These are phyloP conservation scores for Lethocerus indicus DNA, from an alignment of 1,140 invertebrate genomes.

Conservation along the genomic window DNA sequence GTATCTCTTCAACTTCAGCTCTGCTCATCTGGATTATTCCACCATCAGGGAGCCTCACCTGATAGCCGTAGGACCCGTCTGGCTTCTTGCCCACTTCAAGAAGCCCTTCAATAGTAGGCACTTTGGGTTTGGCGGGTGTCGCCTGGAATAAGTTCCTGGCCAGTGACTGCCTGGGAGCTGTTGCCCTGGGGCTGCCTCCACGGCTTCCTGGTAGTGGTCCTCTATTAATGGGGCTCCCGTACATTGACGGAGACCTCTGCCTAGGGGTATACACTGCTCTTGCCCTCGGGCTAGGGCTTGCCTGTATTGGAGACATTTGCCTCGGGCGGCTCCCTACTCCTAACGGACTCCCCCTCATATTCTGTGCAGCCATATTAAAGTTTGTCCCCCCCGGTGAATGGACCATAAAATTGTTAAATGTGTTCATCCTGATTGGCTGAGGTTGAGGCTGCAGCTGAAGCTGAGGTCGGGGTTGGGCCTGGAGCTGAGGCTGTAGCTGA, in stretches of 20 bases:
- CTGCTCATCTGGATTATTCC: slow-evolving; percentile 5
- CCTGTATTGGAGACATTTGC: no score
- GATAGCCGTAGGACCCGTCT: slow-evolving; percentile 8
- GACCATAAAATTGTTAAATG: no score
- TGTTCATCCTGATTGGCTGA: no score
- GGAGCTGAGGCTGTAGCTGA: no score
- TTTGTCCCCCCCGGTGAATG: no score
- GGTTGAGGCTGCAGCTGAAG: no score
- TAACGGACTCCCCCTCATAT: no score
- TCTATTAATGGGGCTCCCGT: no score
- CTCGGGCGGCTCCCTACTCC: no score
- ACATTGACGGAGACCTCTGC: neutral
- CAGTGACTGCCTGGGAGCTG: neutral
- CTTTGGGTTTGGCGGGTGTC: neutral
- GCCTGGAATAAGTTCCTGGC: neutral
- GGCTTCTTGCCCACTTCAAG: slow-evolving; percentile 1
- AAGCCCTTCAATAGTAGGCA: slow-evolving; percentile 2
- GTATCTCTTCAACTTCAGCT: slow-evolving; percentile 3
- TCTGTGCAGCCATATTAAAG: no score
- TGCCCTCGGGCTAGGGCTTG: neutral
- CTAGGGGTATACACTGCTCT: neutral
- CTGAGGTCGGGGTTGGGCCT: no score
- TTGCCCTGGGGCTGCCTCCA: neutral
- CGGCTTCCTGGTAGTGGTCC: neutral
- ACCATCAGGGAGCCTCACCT: slow-evolving; percentile 8